Evolutionary conservation across 2,888 invertebrate genomes (phyloP).

Genomic region (Helobdella robusta): DNA sequence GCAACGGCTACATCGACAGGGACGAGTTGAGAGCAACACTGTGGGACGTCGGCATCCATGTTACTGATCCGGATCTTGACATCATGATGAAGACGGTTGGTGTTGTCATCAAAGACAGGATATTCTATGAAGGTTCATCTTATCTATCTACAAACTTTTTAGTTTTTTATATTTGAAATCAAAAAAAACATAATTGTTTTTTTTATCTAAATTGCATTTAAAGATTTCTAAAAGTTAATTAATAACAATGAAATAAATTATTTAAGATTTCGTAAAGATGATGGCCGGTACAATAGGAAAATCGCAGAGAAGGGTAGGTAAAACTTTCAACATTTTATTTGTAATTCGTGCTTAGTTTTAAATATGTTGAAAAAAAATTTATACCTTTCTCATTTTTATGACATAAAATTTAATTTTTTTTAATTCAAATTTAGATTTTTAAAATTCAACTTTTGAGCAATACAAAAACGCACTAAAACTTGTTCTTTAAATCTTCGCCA

Average conservation of each 20-base stretch:
- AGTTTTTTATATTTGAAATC: not conserved
- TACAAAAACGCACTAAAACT: too few species aligned
- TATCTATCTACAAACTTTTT: not conserved
- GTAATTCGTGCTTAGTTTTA: too few species aligned
- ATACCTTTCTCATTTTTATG: too few species aligned
- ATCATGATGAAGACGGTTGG: constrained; percentile 11
- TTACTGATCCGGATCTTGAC: constrained; percentile 10
- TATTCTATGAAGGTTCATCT: constrained; percentile 18
- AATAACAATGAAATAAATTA: not conserved
- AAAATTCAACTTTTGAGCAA: too few species aligned
- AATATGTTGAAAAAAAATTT: too few species aligned
- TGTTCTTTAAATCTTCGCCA: too few species aligned
- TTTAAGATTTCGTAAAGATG: constrained; percentile 30
- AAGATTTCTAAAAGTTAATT: not conserved
- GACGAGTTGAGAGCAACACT: constrained; percentile 19
- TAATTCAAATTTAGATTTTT: too few species aligned
- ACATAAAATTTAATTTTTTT: too few species aligned
- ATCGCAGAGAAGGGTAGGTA: constrained; percentile 26
- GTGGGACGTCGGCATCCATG: constrained; percentile 20
- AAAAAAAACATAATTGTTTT: not conserved
- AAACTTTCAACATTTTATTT: too few species aligned
- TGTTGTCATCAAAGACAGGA: constrained; percentile 1
- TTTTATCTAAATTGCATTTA: not conserved
- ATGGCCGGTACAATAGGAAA: constrained; percentile 28
- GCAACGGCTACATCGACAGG: constrained; percentile 19